phyloP scores from a whole-genome alignment of 2,113 vertebrate species.

The Rhinopomastus cyanomelas region DNA sequence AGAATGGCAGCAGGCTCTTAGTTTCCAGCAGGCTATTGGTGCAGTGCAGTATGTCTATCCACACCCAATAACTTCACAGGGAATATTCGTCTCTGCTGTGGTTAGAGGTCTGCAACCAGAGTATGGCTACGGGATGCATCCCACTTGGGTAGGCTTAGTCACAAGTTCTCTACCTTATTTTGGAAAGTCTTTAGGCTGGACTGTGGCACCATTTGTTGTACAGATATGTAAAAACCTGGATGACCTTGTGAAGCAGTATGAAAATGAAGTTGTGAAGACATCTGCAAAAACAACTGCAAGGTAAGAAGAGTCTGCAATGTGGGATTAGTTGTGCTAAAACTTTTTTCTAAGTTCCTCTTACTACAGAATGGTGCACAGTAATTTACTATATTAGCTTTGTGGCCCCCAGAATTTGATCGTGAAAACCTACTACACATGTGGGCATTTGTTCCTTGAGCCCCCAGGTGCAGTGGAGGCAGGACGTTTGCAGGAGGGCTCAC shows the following conservation, averaged over 20 bases:
- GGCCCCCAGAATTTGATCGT: background rate
- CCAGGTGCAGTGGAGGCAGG: background rate
- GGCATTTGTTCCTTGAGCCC: background rate
- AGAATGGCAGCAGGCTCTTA: slow-evolving; percentile 90
- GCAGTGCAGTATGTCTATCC: slow-evolving; percentile 87
- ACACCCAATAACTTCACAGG: slow-evolving; percentile 93
- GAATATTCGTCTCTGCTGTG: slow-evolving; percentile 90
- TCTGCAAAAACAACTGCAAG: slow-evolving; percentile 78
- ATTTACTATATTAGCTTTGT: background rate
- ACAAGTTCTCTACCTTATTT: slow-evolving; percentile 88
- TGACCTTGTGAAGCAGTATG: slow-evolving; percentile 89
- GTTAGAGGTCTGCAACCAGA: slow-evolving; percentile 88
- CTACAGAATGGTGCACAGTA: background rate
- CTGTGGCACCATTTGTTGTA: slow-evolving; percentile 86
- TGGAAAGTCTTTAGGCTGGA: slow-evolving; percentile 91
- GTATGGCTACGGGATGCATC: slow-evolving; percentile 92
- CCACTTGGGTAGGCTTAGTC: slow-evolving; percentile 90
- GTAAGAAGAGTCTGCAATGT: slow-evolving; percentile 62
- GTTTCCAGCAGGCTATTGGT: slow-evolving; percentile 92
- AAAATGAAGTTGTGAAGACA: slow-evolving; percentile 82
- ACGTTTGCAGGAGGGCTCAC: background rate
- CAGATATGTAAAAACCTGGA: slow-evolving; percentile 97
- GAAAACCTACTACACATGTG: background rate
- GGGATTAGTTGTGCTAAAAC: background rate
- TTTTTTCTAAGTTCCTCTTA: background rate